Evolutionary conservation across 2,113 vertebrate species (phyloP), one percentile per base, ranked within the genome.

Genomic region (Girardinichthys multiradiatus): DNA sequence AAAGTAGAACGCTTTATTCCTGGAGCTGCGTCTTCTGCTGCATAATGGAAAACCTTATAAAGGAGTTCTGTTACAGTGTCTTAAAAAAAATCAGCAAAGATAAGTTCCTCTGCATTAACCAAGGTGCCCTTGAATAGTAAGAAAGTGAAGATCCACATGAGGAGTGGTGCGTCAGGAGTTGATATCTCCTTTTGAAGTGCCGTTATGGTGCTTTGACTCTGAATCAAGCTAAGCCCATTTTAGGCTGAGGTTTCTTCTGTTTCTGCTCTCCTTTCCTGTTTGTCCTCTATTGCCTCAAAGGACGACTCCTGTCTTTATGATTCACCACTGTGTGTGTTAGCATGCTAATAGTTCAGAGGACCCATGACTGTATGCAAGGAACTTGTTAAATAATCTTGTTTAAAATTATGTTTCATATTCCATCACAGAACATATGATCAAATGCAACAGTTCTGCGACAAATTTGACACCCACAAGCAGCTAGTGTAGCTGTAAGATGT

Each of bases 161-260:
- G 86, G 27, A 85, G 80, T 69, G 77, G 70, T 42, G 79, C 60
- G 30, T 64, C 0, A 65, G 83, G 90, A 91, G 91, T 91, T 90
- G 84, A 90, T 77, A 86, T 88, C 80, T 92, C 72, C 85, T 68
- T 94, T 93, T 93, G 91, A 93, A 92, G 90, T 94, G 87, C 90
- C 87, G 90, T 92, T 87, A 79, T 64, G 70, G 76, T 79, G 86
- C 90, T 90, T 86, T 45, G 66, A 82, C 86, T 90, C 58, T 82
- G 84, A 87, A 84, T 88, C 64, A 27, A 87, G 72, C 86, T 90
- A 89, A 92, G 90, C 90, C 79, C 45, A 67, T 89, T 85, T 90
- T 86, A 90, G 81, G 82, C 80, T 70, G 65, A 79, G 84, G 85
- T 84, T 83, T 84, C 72, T 68, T 31, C 79, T 59, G 78, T 80